Conservation (phyloP, 1,140 invertebrate species). For the Babylonia areolata region DNA sequence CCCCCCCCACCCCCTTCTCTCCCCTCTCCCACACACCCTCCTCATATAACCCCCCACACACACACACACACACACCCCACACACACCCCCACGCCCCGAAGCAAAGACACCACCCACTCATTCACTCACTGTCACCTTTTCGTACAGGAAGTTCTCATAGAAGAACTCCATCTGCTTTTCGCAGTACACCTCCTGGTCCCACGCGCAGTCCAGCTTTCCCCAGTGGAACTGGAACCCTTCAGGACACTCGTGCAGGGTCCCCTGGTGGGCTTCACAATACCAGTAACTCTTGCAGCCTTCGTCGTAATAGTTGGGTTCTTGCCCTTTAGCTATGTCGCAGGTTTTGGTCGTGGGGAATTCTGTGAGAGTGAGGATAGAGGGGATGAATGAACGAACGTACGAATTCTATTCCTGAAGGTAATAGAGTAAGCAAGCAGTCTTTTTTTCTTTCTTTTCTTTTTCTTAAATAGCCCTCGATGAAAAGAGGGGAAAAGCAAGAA, state of each 20-base stretch:
- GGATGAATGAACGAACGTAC: not conserved
- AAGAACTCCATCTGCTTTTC: slow-evolving; percentile 3
- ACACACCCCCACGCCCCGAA: too few relatives aligned
- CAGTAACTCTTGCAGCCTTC: slow-evolving; percentile 36
- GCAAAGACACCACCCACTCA: too few relatives aligned
- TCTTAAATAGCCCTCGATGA: too few relatives aligned
- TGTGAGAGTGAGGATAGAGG: not conserved
- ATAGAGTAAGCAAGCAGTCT: too few relatives aligned
- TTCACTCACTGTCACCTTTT: too few relatives aligned
- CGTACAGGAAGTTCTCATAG: not conserved
- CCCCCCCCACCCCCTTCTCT: too few relatives aligned
- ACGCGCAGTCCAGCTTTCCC: slow-evolving; percentile 16
- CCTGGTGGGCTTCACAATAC: slow-evolving; percentile 17
- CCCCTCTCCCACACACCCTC: too few relatives aligned
- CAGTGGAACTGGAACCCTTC: slow-evolving; percentile 22
- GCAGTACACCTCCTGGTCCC: slow-evolving; percentile 26
- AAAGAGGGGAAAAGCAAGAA: too few relatives aligned
- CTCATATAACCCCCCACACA: too few relatives aligned
- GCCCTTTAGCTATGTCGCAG: slow-evolving; percentile 9
- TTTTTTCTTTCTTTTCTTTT: too few relatives aligned
- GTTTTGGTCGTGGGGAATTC: not conserved
- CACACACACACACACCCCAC: too few relatives aligned
- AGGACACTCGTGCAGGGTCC: slow-evolving; percentile 28
- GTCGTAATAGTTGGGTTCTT: slow-evolving; percentile 34
- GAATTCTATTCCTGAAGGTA: too few relatives aligned